phyloP scores from a whole-genome alignment of 2,888 invertebrate species.

The Thymelicus acteon region DNA sequence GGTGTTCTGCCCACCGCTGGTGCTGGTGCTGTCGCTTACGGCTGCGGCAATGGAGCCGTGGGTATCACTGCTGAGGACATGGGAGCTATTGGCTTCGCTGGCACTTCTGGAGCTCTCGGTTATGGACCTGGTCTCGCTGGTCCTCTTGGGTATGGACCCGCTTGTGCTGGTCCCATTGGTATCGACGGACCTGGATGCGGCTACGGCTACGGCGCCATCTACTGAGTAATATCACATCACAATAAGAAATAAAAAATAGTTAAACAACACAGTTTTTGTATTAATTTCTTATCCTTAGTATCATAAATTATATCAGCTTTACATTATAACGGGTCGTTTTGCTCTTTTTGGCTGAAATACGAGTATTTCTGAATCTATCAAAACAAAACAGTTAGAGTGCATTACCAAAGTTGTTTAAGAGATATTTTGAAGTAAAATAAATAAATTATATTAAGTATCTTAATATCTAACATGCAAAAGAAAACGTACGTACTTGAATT shows the following conservation, averaged over 20 bases:
- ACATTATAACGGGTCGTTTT: too few relatives aligned
- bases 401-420: too few relatives aligned
- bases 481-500: too few relatives aligned
- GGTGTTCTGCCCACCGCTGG: conserved; percentile 48
- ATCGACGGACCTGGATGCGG: conserved; percentile 1
- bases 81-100: conserved; percentile 20
- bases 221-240: background rate
- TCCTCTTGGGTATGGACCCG: background rate
- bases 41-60: conserved; percentile 48
- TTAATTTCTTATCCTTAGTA: too few relatives aligned
- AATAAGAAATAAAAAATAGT: background rate
- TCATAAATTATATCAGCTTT: background rate
- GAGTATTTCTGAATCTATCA: too few relatives aligned
- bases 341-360: too few relatives aligned
- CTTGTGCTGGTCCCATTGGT: background rate
- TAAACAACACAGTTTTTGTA: too few relatives aligned
- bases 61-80: conserved; percentile 45
- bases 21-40: conserved; percentile 46
- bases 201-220: background rate
- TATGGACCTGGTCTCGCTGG: conserved; percentile 10
- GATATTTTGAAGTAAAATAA: too few relatives aligned
- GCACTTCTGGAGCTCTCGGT: conserved; percentile 22
- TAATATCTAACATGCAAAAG: too few relatives aligned
- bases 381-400: too few relatives aligned
- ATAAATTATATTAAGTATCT: too few relatives aligned